Evolutionary conservation across 2,888 invertebrate genomes (phyloP), one percentile per base, ranked within the genome.

Genomic region (Latrodectus hesperus): DNA sequence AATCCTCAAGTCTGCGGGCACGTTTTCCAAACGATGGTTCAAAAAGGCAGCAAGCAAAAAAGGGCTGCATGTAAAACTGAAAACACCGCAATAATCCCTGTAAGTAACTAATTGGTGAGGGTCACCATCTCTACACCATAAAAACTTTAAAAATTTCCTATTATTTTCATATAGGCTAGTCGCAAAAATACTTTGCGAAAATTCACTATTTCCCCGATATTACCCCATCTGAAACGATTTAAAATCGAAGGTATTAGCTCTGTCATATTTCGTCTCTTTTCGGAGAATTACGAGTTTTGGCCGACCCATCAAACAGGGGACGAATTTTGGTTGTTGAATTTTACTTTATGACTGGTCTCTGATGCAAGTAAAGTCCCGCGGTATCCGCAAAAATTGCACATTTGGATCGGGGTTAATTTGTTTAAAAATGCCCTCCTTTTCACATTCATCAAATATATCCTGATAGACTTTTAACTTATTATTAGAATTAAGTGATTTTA

Each of bases 51-150:
- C 70, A 17, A 22, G n/a, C 2, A 53, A 16, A 22, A 72, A 78
- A 0, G 70, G 78, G 22, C 68, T 53, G 16, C 68, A 68, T 4
- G 14, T n/a, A 22, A 53, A 9, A 6, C 17, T 52, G 22, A 78
- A 78, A 53, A 78, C 53, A 22, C 26, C 70, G 9, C 38, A 1
- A 26, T 17, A 14, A 53, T 60, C 14, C 12, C 60, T 55, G 38
- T 60, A 75, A 26, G 22, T 38, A 60, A 60, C 14, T 9, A 17
- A 5, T 38, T 60, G 53, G n/a, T 60, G 38, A 9, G 64, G 22
- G 22, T 75, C 9, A 0, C 16, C 75, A n/a, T 10, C 64, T 38
- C 14, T 60, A 22, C 64, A 64, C 77, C 77, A 67, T 49, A 75
- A 38, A 26, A 75, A 75, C 22, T 17, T n/a, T 14, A 49, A 14